phyloP scores from a whole-genome alignment of 2,113 vertebrate genomes.

The Holacanthus passer region DNA sequence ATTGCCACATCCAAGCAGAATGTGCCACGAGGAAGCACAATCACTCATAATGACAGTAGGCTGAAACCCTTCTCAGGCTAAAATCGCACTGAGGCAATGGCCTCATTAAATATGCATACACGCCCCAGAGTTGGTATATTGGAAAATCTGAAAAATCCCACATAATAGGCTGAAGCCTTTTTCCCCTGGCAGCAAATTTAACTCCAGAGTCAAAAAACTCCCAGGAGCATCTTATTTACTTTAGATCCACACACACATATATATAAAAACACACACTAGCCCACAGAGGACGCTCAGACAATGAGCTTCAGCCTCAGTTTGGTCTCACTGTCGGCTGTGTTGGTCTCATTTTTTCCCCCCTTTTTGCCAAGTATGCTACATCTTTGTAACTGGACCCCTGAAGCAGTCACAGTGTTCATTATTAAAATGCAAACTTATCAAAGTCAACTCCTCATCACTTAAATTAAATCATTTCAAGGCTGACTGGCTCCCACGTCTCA shows the following conservation, averaged over 20 bases:
- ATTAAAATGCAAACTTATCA: conserved; percentile 86
- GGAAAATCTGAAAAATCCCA: conserved; percentile 65
- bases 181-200: conserved; percentile 45
- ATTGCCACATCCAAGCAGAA: conserved; percentile 71
- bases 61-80: conserved; percentile 50
- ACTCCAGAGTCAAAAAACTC: conserved; percentile 26
- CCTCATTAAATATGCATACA: conserved; percentile 74
- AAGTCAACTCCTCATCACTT: conserved; percentile 81
- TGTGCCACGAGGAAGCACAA: conserved; percentile 55
- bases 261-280: neutral
- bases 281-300: conserved; percentile 7
- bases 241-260: neutral
- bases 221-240: conserved; percentile 50
- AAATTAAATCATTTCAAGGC: conserved; percentile 88
- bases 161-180: conserved; percentile 45
- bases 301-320: conserved; percentile 21
- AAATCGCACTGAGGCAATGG: conserved; percentile 51
- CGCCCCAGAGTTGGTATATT: conserved; percentile 56
- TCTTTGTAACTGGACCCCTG: conserved; percentile 63
- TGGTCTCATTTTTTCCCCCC: neutral
- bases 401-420: conserved; percentile 70
- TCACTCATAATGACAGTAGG: conserved; percentile 72
- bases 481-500: conserved; percentile 71
- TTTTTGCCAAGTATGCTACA: conserved; percentile 28
- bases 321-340: conserved; percentile 27